Evolutionary conservation across 2,113 vertebrate species (phyloP).

Genomic region (Vombatus ursinus): DNA sequence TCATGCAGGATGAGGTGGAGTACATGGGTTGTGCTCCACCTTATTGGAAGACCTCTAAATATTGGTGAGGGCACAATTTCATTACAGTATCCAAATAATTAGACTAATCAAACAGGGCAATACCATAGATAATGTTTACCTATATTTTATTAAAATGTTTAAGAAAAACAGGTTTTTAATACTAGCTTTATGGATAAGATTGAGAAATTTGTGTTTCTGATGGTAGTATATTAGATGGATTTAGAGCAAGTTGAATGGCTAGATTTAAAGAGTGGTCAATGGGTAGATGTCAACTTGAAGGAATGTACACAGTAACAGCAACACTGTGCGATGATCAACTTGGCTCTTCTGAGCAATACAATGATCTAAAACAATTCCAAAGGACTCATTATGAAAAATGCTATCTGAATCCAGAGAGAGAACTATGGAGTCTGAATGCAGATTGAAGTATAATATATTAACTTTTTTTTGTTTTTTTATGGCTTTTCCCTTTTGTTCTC

Average conservation of each 20-base stretch:
- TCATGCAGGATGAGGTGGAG: neutral
- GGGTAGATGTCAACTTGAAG: neutral
- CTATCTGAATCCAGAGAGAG: too few species aligned
- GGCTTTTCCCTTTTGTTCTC: too few species aligned
- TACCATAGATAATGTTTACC: neutral
- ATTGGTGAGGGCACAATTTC: neutral
- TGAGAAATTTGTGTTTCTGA: neutral
- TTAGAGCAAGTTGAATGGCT: neutral
- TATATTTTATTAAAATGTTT: neutral
- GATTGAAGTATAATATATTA: too few species aligned
- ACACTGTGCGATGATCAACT: too few species aligned
- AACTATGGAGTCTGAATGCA: too few species aligned
- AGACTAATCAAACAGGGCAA: neutral
- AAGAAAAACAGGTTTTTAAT: neutral
- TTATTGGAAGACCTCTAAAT: neutral
- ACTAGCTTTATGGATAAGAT: neutral
- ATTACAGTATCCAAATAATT: neutral
- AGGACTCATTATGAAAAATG: too few species aligned
- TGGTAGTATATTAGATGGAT: neutral
- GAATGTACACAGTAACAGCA: too few species aligned
- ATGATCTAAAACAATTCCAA: too few species aligned
- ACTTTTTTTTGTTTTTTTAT: too few species aligned
- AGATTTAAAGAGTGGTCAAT: neutral
- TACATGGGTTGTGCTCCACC: neutral
- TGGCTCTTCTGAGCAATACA: too few species aligned